Base-by-base conservation (phyloP, 2,888 invertebrate species). In the Lysandra coridon region DNA sequence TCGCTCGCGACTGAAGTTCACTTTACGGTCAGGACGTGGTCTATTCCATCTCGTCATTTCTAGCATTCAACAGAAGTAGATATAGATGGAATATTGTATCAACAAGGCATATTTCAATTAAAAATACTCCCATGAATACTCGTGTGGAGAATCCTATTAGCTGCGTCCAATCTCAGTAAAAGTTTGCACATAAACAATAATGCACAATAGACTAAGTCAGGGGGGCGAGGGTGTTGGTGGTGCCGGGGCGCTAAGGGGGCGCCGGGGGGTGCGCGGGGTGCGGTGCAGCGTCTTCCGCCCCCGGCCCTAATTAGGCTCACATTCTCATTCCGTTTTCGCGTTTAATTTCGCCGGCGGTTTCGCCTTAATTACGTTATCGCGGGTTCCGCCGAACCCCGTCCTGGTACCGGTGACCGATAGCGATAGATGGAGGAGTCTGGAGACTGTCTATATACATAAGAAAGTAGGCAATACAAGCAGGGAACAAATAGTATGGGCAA, bases 291-390 rank as follows among this genome's bases (percentile, higher is more conserved):
- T 87, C 85, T 83, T 83, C 83, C 83, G 81, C 87, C 83, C 91
- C 89, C 90, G 88, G 88, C 92, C 92, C 95, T 95, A 95, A 95
- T 95, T 95, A 95, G 95, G 92, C 93, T 94, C 94, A 95, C 93
- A 95, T 95, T 95, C 95, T 94, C 95, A 92, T 95, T 95, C 92
- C 92, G 93, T 95, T 95, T 94, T 94, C 94, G 92, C 94, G 93
- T 95, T 95, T 95, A 95, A 95, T 95, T 95, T 94, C 89, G 92
- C 90, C 89, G 88, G 94, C 91, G 95, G 95, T 95, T 93, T 91
- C 88, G 90, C 88, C 92, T 94, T 95, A 95, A 95, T 95, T 95
- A 95, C 94, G 91, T 95, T 95, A 95, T 93, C 94, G 92, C 89
- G 89, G 85, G 86, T 87, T 86, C 87, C 85, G 84, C 23, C 49